These are phyloP conservation scores for Tetrapedia diversipes DNA, from an alignment of 2,888 invertebrate species.

Conservation along the genomic window DNA sequence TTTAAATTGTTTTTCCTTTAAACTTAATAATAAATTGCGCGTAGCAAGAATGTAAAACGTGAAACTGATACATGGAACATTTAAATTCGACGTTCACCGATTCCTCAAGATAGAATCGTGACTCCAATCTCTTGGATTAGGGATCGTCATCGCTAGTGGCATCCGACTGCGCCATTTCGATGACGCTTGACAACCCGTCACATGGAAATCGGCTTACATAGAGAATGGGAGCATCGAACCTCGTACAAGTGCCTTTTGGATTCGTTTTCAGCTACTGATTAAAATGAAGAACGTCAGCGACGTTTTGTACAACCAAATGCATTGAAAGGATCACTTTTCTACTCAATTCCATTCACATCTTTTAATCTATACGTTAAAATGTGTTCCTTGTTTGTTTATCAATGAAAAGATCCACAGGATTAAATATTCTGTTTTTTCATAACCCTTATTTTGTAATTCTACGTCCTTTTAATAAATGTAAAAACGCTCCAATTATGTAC, in stretches of 20 bases:
- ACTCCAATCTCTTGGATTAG: slow-evolving; percentile 13
- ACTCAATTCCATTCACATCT: neutral
- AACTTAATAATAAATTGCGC: no score
- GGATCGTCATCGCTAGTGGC: slow-evolving; percentile 10
- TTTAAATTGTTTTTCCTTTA: no score
- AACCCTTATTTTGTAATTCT: no score
- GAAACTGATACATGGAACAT: neutral
- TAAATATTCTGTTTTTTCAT: no score
- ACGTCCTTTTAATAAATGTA: no score
- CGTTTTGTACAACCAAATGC: slow-evolving; percentile 2
- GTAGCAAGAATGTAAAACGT: neutral
- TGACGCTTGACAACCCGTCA: slow-evolving; percentile 25
- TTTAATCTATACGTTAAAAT: no score
- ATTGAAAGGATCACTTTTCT: neutral
- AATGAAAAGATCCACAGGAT: no score
- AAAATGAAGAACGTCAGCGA: neutral
- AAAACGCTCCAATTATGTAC: no score
- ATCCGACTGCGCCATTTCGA: slow-evolving; percentile 17
- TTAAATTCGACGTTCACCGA: slow-evolving; percentile 1
- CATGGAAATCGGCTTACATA: slow-evolving; percentile 22
- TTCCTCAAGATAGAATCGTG: neutral
- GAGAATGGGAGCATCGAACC: slow-evolving; percentile 21
- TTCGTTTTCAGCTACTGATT: neutral
- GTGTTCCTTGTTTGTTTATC: no score
- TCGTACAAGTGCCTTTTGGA: slow-evolving; percentile 1